A percentile compares a stretch with the other conserved stretches of the same genome.
phyloP scores from a whole-genome alignment of 2,888 invertebrate genomes.

The Isotomurus palustris region DNA sequence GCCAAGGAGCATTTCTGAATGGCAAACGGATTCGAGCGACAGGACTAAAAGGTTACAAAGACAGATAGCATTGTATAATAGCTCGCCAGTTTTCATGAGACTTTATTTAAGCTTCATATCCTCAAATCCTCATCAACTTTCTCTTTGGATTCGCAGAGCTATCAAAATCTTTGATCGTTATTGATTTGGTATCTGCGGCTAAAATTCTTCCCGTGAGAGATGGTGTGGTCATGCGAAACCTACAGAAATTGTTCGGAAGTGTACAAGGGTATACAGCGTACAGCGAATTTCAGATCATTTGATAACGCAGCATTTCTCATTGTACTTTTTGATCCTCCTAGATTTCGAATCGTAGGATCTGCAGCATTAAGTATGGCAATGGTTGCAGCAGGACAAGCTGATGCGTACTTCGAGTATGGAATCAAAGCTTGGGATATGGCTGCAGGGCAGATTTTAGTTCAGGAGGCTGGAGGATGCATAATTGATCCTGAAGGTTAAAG shows the following conservation, averaged over 20 bases:
- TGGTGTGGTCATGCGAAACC: slow-evolving; percentile 65
- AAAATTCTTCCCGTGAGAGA: no score
- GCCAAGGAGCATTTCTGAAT: slow-evolving; percentile 83
- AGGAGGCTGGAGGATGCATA: slow-evolving; percentile 91
- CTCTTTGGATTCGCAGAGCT: no score
- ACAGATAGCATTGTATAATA: no score
- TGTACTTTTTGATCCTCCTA: slow-evolving; percentile 48
- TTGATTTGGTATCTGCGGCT: no score
- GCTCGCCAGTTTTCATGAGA: no score
- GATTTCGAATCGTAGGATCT: slow-evolving; percentile 79
- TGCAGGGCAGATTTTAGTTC: slow-evolving; percentile 78
- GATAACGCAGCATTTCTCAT: not conserved
- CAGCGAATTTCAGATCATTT: not conserved
- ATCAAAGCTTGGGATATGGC: slow-evolving; percentile 92
- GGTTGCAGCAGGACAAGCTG: slow-evolving; percentile 83
- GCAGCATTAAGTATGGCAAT: slow-evolving; percentile 90
- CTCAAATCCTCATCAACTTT: no score
- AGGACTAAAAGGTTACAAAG: slow-evolving; percentile 60
- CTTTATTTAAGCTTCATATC: no score
- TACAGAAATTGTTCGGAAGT: slow-evolving; percentile 59
- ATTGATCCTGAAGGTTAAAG: slow-evolving; percentile 76
- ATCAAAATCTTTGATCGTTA: no score
- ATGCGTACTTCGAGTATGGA: slow-evolving; percentile 86
- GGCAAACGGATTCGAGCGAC: slow-evolving; percentile 69
- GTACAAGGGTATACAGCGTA: slow-evolving; percentile 66